Conservation (phyloP, 1,140 invertebrate species). For the Solenopsis fugax region DNA sequence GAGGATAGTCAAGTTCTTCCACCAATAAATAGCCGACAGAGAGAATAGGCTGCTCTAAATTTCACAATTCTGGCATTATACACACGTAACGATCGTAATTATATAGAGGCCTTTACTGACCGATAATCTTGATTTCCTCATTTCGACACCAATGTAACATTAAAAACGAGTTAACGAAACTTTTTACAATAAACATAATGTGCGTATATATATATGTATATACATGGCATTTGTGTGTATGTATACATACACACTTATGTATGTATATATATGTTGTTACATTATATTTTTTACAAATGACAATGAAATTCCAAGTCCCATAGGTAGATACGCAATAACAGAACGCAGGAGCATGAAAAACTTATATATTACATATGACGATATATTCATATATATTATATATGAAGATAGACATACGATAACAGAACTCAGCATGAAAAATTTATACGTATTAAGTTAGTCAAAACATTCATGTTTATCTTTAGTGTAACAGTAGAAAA, state of each 20-base stretch:
- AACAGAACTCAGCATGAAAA: constrained; percentile 38
- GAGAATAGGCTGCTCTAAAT: neutral
- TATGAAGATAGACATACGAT: neutral
- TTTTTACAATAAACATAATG: constrained; percentile 69
- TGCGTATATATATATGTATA: constrained; percentile 21
- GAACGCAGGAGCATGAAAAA: constrained; percentile 52
- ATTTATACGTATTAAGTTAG: constrained; percentile 20
- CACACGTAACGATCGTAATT: constrained; percentile 8
- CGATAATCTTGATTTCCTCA: constrained; percentile 39
- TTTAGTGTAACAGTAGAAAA: neutral
- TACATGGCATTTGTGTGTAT: constrained; percentile 2
- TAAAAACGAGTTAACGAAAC: constrained; percentile 68
- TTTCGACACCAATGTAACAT: constrained; percentile 63
- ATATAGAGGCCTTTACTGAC: constrained; percentile 19
- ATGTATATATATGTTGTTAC: constrained; percentile 43
- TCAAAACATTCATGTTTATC: neutral
- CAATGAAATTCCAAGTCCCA: constrained; percentile 42
- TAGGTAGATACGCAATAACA: constrained; percentile 10
- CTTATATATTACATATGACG: constrained; percentile 7
- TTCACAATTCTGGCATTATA: constrained; percentile 27
- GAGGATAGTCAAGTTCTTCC: constrained; percentile 1
- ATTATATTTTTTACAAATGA: constrained; percentile 52
- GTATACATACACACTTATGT: neutral
- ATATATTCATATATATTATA: too few species aligned
- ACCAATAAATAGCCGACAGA: constrained; percentile 19